A percentile compares a stretch with the other conserved stretches of the same genome.
These are phyloP conservation scores for Ophiothrix spiculata DNA, from an alignment of 35 echinoderm and acorn worm genomes.

Conservation along the genomic window DNA sequence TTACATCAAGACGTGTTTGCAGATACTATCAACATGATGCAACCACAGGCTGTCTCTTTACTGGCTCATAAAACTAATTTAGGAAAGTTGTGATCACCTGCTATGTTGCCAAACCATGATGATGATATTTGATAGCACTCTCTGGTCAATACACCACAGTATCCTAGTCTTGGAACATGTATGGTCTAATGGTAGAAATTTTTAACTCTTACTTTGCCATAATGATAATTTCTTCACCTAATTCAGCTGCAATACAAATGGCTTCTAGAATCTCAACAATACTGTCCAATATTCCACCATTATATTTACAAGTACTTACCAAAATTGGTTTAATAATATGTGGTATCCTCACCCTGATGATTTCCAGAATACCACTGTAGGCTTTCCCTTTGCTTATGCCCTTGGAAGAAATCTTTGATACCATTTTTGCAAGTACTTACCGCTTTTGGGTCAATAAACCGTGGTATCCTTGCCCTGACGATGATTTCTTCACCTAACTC, in stretches of 20 bases:
- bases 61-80: no score
- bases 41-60: no score
- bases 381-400: slow-evolving; percentile 77
- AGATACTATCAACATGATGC: no score
- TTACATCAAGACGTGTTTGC: no score
- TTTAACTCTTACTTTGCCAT: slow-evolving; percentile 63
- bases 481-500: slow-evolving; percentile 76
- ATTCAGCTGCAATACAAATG: slow-evolving; percentile 83
- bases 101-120: no score
- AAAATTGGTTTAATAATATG: slow-evolving; percentile 77
- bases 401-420: slow-evolving; percentile 96
- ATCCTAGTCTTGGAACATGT: slow-evolving; percentile 66
- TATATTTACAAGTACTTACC: slow-evolving; percentile 60
- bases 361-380: slow-evolving; percentile 66
- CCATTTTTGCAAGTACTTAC: slow-evolving; percentile 74
- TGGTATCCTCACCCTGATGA: slow-evolving; percentile 83
- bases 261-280: slow-evolving; percentile 85
- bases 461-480: slow-evolving; percentile 65
- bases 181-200: no score
- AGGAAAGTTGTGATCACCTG: no score
- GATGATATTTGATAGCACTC: no score
- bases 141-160: slow-evolving; percentile 84
- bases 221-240: slow-evolving; percentile 63
- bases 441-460: slow-evolving; percentile 81
- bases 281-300: slow-evolving; percentile 74